Evolutionary conservation across 2,888 invertebrate genomes (phyloP).

Genomic region (Scrobipalpa atriplicella): DNA sequence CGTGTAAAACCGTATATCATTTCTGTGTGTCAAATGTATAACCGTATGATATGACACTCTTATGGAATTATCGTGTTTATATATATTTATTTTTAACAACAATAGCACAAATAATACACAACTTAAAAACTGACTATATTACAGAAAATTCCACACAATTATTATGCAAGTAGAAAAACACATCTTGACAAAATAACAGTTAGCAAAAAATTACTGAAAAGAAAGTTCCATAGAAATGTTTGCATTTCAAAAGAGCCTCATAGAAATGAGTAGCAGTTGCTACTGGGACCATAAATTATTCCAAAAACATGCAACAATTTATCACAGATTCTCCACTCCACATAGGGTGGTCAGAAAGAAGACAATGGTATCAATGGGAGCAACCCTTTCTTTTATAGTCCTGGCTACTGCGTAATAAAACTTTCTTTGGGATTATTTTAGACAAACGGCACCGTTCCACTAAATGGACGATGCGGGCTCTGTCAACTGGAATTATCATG

Average conservation of each 20-base stretch:
- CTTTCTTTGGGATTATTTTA: constrained; percentile 50
- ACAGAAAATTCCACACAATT: background rate
- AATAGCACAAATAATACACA: too few species aligned
- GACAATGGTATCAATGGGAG: constrained; percentile 51
- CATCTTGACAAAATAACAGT: background rate
- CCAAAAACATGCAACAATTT: constrained; percentile 52
- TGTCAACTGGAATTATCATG: constrained; percentile 29
- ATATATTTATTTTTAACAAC: too few species aligned
- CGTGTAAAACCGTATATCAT: too few species aligned
- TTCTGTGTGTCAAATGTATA: too few species aligned
- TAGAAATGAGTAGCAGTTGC: constrained; percentile 35
- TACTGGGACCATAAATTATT: constrained; percentile 61
- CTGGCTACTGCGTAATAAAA: constrained; percentile 71
- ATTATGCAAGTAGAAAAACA: background rate
- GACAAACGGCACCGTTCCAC: constrained; percentile 41
- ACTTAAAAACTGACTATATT: too few species aligned
- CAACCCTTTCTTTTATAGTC: constrained; percentile 62
- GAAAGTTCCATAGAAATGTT: constrained; percentile 5
- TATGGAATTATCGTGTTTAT: too few species aligned
- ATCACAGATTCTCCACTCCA: constrained; percentile 54
- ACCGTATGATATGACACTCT: too few species aligned
- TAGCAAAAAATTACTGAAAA: constrained; percentile 1
- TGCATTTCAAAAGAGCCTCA: background rate
- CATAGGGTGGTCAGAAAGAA: constrained; percentile 55
- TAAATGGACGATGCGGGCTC: constrained; percentile 45